Evolutionary conservation across 2,888 invertebrate genomes (phyloP).

Genomic region (Drosophila picticornis): DNA sequence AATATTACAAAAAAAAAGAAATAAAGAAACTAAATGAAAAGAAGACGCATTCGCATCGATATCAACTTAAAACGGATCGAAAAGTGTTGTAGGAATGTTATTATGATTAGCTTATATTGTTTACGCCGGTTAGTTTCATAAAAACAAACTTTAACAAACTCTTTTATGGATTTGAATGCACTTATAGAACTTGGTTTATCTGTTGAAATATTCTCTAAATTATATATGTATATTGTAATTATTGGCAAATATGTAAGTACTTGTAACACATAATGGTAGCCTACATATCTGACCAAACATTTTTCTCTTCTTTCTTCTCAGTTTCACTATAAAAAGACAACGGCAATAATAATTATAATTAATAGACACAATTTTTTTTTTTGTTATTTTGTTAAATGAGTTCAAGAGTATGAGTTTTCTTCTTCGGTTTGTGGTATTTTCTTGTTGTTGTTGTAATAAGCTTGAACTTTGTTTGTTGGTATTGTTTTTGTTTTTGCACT

Average conservation of each 20-base stretch:
- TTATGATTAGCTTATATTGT: slow-evolving; percentile 67
- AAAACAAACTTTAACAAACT: slow-evolving; percentile 79
- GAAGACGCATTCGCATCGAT: slow-evolving; percentile 37
- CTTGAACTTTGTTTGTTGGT: slow-evolving; percentile 55
- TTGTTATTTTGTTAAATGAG: slow-evolving; percentile 41
- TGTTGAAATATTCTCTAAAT: slow-evolving; percentile 68
- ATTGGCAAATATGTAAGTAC: slow-evolving; percentile 63
- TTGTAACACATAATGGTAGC: slow-evolving; percentile 54
- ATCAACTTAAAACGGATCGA: slow-evolving; percentile 49
- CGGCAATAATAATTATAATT: slow-evolving; percentile 77
- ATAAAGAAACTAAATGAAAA: not conserved
- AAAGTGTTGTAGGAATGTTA: slow-evolving; percentile 83
- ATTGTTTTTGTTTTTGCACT: slow-evolving; percentile 63
- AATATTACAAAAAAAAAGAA: slow-evolving; percentile 35
- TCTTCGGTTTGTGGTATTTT: slow-evolving; percentile 39
- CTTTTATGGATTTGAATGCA: slow-evolving; percentile 68
- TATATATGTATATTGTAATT: slow-evolving; percentile 63
- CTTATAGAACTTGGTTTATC: slow-evolving; percentile 51
- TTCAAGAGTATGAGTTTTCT: slow-evolving; percentile 51
- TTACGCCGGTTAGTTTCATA: slow-evolving; percentile 61
- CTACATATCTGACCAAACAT: slow-evolving; percentile 56
- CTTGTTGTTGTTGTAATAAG: slow-evolving; percentile 52
- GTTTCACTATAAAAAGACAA: slow-evolving; percentile 72
- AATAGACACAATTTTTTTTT: slow-evolving; percentile 58
- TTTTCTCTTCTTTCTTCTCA: slow-evolving; percentile 32